Percentiles rank a stretch among this genome's conserved stretches.
Evolutionary conservation across 2,797 vertebrate genomes (phyloP).

Genomic region (Acipenser transmontanus): DNA sequence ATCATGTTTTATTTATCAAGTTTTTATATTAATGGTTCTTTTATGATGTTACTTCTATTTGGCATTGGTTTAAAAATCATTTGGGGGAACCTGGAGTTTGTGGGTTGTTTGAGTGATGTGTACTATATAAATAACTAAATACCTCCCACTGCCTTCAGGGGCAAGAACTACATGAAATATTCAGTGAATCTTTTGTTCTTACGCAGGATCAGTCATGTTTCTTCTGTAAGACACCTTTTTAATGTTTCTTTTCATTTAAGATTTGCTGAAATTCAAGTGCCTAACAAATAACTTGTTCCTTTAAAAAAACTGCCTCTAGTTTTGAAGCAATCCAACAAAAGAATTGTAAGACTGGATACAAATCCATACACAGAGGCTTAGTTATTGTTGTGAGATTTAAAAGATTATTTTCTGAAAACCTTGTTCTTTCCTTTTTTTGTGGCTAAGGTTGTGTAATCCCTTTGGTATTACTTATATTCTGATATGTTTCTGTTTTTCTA

Average conservation of each 20-base stretch:
- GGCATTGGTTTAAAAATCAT: too few species aligned
- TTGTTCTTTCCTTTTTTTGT: too few species aligned
- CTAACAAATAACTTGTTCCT: neutral
- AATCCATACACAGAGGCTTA: too few species aligned
- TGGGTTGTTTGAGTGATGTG: constrained; percentile 10
- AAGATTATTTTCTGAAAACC: too few species aligned
- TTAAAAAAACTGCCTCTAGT: too few species aligned
- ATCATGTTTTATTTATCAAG: constrained; percentile 15
- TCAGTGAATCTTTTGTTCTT: constrained; percentile 22
- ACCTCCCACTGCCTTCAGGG: constrained; percentile 4
- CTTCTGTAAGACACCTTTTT: constrained; percentile 2
- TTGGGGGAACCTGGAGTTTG: constrained; percentile 9
- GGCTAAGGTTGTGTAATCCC: neutral
- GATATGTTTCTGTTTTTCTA: neutral
- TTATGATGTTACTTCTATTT: constrained; percentile 8
- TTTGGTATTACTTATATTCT: neutral
- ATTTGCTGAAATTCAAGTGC: neutral
- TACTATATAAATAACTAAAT: constrained; percentile 25
- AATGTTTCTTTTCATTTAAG: constrained; percentile 1
- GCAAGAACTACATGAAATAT: neutral
- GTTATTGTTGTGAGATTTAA: too few species aligned
- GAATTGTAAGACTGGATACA: too few species aligned
- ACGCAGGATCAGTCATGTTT: constrained; percentile 5
- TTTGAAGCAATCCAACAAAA: too few species aligned
- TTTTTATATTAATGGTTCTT: constrained; percentile 13